These are phyloP conservation scores for Schrankia costaestrigalis DNA, from an alignment of 2,888 invertebrate genomes.

Conservation along the genomic window DNA sequence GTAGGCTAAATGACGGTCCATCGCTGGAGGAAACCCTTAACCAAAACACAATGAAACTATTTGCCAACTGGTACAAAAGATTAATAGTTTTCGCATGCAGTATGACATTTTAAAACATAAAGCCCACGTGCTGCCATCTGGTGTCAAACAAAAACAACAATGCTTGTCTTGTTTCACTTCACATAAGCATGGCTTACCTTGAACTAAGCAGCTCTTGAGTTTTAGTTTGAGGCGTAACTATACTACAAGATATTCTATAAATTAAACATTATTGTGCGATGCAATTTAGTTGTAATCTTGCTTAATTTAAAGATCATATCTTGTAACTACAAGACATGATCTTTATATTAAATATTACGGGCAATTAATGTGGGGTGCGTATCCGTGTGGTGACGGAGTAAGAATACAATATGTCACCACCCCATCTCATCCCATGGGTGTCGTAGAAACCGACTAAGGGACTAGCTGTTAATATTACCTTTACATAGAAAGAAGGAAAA, in stretches of 20 bases:
- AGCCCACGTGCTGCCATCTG: slow-evolving; percentile 29
- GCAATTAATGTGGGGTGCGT: no score
- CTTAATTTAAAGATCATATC: no score
- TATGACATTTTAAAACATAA: slow-evolving; percentile 20
- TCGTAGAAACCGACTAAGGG: no score
- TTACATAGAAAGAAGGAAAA: no score
- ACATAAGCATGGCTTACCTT: slow-evolving; percentile 53
- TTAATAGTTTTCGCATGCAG: not conserved
- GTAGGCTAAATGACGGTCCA: not conserved
- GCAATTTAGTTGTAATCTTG: not conserved
- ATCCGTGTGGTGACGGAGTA: no score
- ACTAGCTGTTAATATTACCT: no score
- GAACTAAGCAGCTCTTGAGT: slow-evolving; percentile 54
- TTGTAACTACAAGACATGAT: no score
- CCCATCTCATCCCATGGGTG: no score
- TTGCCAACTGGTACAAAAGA: not conserved
- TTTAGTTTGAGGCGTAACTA: slow-evolving; percentile 3
- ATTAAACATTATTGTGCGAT: not conserved
- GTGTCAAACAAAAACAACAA: slow-evolving; percentile 49
- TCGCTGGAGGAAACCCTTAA: no score
- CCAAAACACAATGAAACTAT: no score
- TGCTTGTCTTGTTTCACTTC: slow-evolving; percentile 47
- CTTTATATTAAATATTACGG: no score
- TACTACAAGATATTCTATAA: slow-evolving; percentile 8
- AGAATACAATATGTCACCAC: no score